These are phyloP conservation scores for Ceyx erithaca DNA, from an alignment of 2,797 vertebrate genomes.

Conservation along the genomic window DNA sequence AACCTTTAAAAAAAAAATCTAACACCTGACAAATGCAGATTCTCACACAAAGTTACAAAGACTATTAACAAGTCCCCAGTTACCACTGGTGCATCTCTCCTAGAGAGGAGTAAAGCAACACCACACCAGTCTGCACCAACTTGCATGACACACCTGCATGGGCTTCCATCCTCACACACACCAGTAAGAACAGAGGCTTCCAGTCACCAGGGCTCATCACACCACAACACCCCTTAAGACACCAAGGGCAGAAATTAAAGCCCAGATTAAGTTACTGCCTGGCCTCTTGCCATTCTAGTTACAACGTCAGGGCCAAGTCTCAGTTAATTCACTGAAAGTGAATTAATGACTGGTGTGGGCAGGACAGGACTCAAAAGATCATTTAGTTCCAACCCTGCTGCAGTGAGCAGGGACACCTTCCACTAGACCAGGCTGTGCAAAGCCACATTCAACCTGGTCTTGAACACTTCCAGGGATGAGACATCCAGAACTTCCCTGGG, in stretches of 20 bases:
- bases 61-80: no score
- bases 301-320: neutral
- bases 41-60: neutral
- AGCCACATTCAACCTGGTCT: neutral
- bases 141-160: fast-evolving
- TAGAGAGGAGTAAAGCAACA: neutral
- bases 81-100: neutral
- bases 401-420: neutral
- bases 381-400: neutral
- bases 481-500: neutral
- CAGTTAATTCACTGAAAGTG: neutral
- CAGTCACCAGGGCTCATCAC: neutral
- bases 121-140: neutral
- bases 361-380: neutral
- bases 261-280: neutral
- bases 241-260: neutral
- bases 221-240: no score
- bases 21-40: neutral
- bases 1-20: neutral
- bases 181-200: neutral
- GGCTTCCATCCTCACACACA: neutral
- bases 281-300: neutral
- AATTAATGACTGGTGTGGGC: neutral
- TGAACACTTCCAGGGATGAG: no score
- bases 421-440: neutral